A percentile compares a stretch with the other conserved stretches of the same genome.
Evolutionary conservation across 2,113 vertebrate species (phyloP).

Genomic region (Eira barbara): DNA sequence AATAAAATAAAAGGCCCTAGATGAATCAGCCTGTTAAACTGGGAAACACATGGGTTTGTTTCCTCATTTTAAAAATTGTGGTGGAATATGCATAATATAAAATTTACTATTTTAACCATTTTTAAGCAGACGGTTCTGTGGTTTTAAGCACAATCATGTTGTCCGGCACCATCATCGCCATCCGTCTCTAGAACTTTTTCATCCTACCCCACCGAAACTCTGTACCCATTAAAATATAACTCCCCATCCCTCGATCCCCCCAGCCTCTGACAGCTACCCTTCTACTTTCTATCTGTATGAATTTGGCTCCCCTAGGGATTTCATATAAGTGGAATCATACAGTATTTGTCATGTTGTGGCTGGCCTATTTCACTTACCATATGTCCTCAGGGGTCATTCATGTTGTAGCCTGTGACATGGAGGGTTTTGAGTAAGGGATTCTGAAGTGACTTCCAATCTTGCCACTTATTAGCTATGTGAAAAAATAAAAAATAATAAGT

Average conservation of each 20-base stretch:
- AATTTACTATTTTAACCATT: neutral
- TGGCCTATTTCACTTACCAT: neutral
- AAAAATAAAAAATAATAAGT: neutral
- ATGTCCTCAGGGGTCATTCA: neutral
- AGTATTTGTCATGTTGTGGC: neutral
- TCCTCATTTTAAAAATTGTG: neutral
- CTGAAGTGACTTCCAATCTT: neutral
- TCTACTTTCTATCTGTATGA: neutral
- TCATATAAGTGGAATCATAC: neutral
- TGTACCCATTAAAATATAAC: neutral
- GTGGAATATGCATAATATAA: neutral
- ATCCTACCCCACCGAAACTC: neutral
- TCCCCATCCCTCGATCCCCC: neutral
- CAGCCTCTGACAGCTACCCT: neutral
- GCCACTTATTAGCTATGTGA: neutral
- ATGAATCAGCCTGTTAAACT: neutral
- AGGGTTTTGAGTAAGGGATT: neutral
- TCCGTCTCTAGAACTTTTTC: neutral
- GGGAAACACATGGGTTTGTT: neutral
- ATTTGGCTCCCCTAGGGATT: neutral
- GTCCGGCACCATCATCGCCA: fast-evolving
- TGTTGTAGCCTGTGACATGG: neutral
- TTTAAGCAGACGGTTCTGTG: neutral
- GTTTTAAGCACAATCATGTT: neutral
- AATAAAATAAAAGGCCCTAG: neutral